Base-by-base conservation (phyloP, 2,113 vertebrate genomes). In the Trinectes maculatus region DNA sequence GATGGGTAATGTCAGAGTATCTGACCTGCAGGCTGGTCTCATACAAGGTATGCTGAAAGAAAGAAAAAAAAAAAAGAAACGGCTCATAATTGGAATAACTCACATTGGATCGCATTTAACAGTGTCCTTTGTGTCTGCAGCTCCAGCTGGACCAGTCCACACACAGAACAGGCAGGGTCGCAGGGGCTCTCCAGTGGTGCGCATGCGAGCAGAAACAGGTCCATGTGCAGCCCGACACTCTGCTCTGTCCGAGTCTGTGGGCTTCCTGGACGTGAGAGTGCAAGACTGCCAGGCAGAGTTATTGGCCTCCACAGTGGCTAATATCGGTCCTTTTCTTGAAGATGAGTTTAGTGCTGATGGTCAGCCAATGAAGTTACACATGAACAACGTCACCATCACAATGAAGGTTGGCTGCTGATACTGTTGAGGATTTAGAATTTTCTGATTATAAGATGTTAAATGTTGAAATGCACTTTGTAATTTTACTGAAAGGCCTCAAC, bases 241-340 rank as follows among this genome's bases (percentile, higher is more conserved):
- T 0, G 85, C 93, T 0, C 82, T 94, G 8, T 89, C 95, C 1
- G 87, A 91, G 64, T 92, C 91, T 42, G 87, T 92, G 11, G 95
- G 96, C 26, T 95, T 95, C 80, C 76, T 98, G 18, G 92, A 88
- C 3, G 18, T 96, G 62, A 83, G 92, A 48, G 58, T 99, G 40
- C 88, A 39, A 12, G 91, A 90, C 68, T 94, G 89, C 79, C 76
- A 66, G 34, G 89, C 92, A 0, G 93, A 98, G 78, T 51, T 99
- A 62, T 76, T 95, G 60, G 90, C 90, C 11, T 98, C 97, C 21
- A 95, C 92, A 10, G 86, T 98, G 18, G 84, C 92, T 31, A 92
- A 90, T 58, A 91, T 99, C 1, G 96, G 94, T 0, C 95, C 96
- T 28, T 99, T 99, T 76, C 91, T 99, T 2, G 97, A 99, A 78